Evolutionary conservation across 2,797 vertebrate species (phyloP).

Genomic region (Smutsia temminckii): DNA sequence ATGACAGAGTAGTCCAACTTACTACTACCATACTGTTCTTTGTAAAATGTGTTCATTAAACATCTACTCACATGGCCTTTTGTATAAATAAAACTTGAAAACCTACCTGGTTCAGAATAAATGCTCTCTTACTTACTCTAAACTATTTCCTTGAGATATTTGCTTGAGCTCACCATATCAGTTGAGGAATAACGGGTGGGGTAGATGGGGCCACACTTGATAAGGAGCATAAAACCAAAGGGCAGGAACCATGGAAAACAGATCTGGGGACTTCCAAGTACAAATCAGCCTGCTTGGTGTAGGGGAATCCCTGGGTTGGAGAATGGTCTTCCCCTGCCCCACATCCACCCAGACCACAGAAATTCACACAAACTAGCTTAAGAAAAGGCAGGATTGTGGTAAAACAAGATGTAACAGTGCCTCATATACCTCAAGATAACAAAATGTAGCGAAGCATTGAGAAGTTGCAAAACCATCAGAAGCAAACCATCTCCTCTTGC

Average conservation of each 20-base stretch:
- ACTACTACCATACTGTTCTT: background rate
- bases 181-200: constrained; percentile 24
- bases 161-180: constrained; percentile 27
- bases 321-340: background rate
- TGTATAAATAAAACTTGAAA: constrained; percentile 46
- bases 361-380: background rate
- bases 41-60: background rate
- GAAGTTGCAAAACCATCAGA: background rate
- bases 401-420: background rate
- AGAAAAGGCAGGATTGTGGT: background rate
- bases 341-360: background rate
- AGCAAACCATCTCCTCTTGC: background rate
- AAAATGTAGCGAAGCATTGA: background rate
- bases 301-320: background rate
- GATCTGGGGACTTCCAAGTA: background rate
- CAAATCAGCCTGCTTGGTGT: background rate
- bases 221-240: constrained; percentile 66
- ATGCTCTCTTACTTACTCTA: constrained; percentile 21
- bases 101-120: constrained; percentile 32
- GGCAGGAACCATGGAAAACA: constrained; percentile 44
- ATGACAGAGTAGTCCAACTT: background rate
- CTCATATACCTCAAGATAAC: background rate
- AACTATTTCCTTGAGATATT: constrained; percentile 48
- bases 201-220: constrained; percentile 43
- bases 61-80: background rate